Base-by-base conservation (phyloP, 2,888 invertebrate genomes). In the Andrena hattorfiana region DNA sequence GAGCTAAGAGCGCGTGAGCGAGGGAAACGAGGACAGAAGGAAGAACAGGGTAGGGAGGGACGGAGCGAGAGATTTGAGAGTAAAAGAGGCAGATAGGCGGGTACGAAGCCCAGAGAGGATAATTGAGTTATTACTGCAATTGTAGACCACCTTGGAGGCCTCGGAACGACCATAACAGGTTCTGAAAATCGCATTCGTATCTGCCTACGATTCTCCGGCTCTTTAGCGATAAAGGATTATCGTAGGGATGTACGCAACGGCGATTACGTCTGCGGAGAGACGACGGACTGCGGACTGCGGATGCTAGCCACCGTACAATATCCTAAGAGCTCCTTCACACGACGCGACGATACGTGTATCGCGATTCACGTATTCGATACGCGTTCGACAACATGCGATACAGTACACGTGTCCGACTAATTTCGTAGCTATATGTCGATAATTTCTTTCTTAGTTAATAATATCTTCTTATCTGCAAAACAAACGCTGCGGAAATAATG, bases 71-170 rank as follows among this genome's bases (percentile, higher is more conserved):
- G 93, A 93, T 93, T 93, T 91, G 91, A 93, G 93, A 93, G 93
- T 92, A 92, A 93, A 93, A 92, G 93, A 94, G 92, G 92, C 92
- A 92, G 93, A 93, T 93, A 93, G 93, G 93, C 92, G 93, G 93
- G 91, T 92, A 92, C 92, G 91, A 87, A 90, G 87, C 92, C 92
- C 91, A 90, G 88, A 93, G 93, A 93, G 93, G 94, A 94, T 94
- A 94, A 94, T 94, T 94, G 94, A 94, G 94, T 94, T 94, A 94
- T 94, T 94, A 94, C 93, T 94, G 93, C 94, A 94, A 94, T 94
- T 94, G 94, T 94, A 94, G 94, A 94, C 94, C 94, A 94, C 94
- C 94, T 93, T 94, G 94, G 94, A 92, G 93, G 92, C 91, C 91
- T 90, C 91, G 91, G 92, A 92, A 92, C 93, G 92, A 90, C 92